Base-by-base conservation (phyloP, 2,797 vertebrate species). In the Carduelis carduelis region DNA sequence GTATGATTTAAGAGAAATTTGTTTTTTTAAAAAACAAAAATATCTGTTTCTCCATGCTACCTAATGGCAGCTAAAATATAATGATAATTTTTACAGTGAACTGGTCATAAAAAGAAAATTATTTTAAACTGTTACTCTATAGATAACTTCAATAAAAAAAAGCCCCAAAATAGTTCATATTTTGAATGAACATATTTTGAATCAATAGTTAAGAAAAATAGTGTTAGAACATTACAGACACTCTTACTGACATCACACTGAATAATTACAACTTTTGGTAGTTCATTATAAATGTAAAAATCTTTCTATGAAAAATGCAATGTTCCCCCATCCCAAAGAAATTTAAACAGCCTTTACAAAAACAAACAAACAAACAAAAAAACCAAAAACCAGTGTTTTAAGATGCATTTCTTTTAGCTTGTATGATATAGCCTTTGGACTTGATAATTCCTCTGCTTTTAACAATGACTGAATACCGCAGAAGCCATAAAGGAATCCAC, bases 401-500 rank as follows among this genome's bases (percentile, higher is more conserved):
- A 78, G 96, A 97, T 41, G 91, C 97, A 68, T 97, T 98, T 98
- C 98, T 99, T 97, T 98, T 98, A 27, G 99, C 99, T 83, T 98
- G 98, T 96, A 99, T 96, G 63, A 99, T 98, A 98, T 99, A 99
- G 92, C 99, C 99, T 97, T 99, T 99, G 47, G 99, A 99, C 97
- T 99, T 99, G 97, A 99, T 99, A 97, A 99, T 99, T 96, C 99
- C 99, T 95, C 99, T 98, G 96, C 99, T 99, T 97, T 99, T 99
- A 89, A 99, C 99, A 77, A 99, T 99, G 91, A 99, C 98, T 2
- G 99, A 99, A 91, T 99, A 99, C n/a, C 99, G 98, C 41, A 99
- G 98, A 59, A 99, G 98, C 99, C 99, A 99, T 93, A 99, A 97
- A 24, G 99, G 99, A 83, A 97, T 98, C 99, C 99, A 99, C 70